A percentile compares a stretch with the other conserved stretches of the same genome.
phyloP scores from a whole-genome alignment of 2,888 invertebrate species.

The Antitype chi region DNA sequence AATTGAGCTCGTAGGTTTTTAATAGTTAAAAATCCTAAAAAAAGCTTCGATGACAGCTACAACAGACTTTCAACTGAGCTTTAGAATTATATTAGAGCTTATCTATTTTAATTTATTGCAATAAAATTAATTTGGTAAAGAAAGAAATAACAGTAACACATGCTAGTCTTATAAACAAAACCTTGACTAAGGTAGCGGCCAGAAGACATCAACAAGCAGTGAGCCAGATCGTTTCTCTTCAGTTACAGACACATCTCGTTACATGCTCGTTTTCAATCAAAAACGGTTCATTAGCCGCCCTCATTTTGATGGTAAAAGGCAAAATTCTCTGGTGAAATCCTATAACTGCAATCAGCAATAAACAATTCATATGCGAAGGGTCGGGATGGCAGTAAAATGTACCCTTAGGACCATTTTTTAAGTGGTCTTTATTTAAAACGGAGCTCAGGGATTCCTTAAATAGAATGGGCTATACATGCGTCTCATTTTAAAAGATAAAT shows the following conservation, averaged over 20 bases:
- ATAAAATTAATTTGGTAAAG: conserved; percentile 4
- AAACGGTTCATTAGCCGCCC: background rate
- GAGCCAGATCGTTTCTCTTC: too few relatives aligned
- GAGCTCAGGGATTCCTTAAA: background rate
- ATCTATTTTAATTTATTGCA: too few relatives aligned
- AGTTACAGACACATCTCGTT: background rate
- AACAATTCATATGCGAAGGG: background rate
- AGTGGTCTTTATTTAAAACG: too few relatives aligned
- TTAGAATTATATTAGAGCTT: too few relatives aligned
- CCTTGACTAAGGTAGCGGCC: background rate
- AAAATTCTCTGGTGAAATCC: background rate
- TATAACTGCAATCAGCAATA: background rate
- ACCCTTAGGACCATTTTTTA: background rate
- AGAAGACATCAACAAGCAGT: background rate
- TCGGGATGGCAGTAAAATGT: background rate
- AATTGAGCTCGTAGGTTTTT: too few relatives aligned
- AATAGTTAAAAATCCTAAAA: too few relatives aligned
- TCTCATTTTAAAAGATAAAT: background rate
- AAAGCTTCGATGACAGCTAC: too few relatives aligned
- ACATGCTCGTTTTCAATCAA: background rate
- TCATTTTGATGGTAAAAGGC: too few relatives aligned
- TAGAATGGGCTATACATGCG: background rate
- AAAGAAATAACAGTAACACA: conserved; percentile 7
- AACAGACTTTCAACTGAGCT: background rate
- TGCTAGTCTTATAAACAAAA: background rate